These are phyloP conservation scores for Cryptocheilus praepositus DNA, from an alignment of 2,888 invertebrate species.

Conservation along the genomic window DNA sequence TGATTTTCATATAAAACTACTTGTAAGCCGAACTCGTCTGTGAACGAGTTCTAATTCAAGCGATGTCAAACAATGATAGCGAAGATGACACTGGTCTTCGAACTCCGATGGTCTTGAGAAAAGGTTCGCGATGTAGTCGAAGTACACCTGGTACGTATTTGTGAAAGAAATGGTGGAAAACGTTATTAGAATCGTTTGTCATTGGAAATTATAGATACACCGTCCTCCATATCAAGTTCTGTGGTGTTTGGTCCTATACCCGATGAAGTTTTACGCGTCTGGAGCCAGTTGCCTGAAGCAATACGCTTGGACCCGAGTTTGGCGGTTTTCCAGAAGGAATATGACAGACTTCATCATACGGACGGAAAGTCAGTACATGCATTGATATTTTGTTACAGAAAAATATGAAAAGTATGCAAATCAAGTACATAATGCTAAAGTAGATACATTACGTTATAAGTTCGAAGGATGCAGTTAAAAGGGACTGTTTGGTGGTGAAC, in stretches of 20 bases:
- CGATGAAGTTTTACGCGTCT: constrained; percentile 77
- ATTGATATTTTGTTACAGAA: neutral
- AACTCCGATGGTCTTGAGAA: constrained; percentile 53
- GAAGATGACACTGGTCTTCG: constrained; percentile 60
- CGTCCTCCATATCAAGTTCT: constrained; percentile 54
- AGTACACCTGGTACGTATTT: constrained; percentile 51
- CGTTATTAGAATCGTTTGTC: neutral
- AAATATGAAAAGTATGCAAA: neutral
- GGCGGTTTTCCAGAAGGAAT: constrained; percentile 79
- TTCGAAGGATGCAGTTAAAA: constrained; percentile 27
- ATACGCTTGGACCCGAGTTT: constrained; percentile 82
- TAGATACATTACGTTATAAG: constrained; percentile 22
- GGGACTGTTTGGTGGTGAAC: constrained; percentile 59
- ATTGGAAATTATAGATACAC: constrained; percentile 36
- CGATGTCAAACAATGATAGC: constrained; percentile 56
- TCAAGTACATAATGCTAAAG: neutral
- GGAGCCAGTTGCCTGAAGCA: constrained; percentile 81
- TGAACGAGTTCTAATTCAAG: neutral
- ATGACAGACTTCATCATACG: constrained; percentile 71
- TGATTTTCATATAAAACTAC: too few relatives aligned
- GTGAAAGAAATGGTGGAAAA: neutral
- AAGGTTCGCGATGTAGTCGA: constrained; percentile 50
- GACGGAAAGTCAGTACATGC: constrained; percentile 44
- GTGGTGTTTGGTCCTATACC: constrained; percentile 64
- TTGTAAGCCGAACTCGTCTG: too few relatives aligned